Conservation (phyloP, 2,888 invertebrate genomes). For the Nasonovia ribisnigri region DNA sequence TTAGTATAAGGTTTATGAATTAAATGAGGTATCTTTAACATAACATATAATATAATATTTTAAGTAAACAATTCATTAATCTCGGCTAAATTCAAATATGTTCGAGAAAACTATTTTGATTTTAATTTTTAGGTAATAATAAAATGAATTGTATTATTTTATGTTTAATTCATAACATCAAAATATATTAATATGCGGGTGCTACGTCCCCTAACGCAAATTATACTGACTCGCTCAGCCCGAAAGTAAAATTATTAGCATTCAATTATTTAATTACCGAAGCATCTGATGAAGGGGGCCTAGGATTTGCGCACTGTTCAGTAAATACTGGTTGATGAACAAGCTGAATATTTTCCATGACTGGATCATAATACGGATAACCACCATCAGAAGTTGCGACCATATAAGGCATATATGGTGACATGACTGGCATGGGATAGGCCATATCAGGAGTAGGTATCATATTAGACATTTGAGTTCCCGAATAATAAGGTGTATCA, state of each 20-base stretch:
- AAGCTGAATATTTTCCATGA: conserved; percentile 63
- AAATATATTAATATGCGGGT: not conserved
- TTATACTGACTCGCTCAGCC: conserved; percentile 13
- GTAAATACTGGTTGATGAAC: conserved; percentile 55
- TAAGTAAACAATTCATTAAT: not conserved
- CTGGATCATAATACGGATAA: conserved; percentile 61
- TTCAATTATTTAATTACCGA: conserved; percentile 45
- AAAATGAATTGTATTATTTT: not conserved
- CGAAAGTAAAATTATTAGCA: not conserved
- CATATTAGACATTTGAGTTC: conserved; percentile 60
- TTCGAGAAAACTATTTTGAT: not conserved
- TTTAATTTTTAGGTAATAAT: not conserved
- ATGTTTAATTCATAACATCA: not conserved
- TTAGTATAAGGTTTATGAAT: no score
- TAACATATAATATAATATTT: not conserved
- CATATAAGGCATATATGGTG: conserved; percentile 63
- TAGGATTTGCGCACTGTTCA: conserved; percentile 58
- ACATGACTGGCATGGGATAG: conserved; percentile 63
- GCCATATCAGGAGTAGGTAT: conserved; percentile 54
- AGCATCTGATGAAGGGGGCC: conserved; percentile 56
- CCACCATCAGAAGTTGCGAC: conserved; percentile 58
- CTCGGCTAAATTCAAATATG: not conserved
- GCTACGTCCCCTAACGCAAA: not conserved
- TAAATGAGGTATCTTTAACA: not conserved
- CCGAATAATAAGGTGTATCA: conserved; percentile 57